A percentile compares a stretch with the other conserved stretches of the same genome.
Conservation (phyloP, 1,140 invertebrate species). For the Bombus pyrosoma region DNA sequence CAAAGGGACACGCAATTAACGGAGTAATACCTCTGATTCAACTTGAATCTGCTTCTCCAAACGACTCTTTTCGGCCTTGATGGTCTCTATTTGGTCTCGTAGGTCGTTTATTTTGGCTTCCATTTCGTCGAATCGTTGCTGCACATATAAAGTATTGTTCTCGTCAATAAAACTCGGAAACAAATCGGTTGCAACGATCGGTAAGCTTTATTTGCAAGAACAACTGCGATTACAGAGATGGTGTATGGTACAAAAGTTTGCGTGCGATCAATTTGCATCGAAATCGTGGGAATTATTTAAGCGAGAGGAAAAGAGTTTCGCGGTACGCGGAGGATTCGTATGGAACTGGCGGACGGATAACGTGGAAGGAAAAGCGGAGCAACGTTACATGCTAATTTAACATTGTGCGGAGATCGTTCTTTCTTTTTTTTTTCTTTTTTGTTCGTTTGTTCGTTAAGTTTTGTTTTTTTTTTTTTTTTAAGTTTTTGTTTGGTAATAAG, state of each 20-base stretch:
- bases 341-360: not conserved
- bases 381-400: constrained; percentile 45
- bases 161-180: constrained; percentile 75
- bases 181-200: constrained; percentile 49
- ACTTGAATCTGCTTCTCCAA: constrained; percentile 77
- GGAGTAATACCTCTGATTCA: constrained; percentile 74
- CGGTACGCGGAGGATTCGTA: not conserved
- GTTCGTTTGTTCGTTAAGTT: not conserved
- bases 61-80: constrained; percentile 77
- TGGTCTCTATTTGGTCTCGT: constrained; percentile 75
- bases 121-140: constrained; percentile 81
- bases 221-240: constrained; percentile 61
- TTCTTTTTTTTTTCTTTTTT: not conserved
- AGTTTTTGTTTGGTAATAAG: not conserved
- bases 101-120: constrained; percentile 80
- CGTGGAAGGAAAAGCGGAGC: not conserved
- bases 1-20: not conserved
- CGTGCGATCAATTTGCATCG: constrained; percentile 28
- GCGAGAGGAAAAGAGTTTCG: not conserved
- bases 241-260: constrained; percentile 29
- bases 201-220: constrained; percentile 70
- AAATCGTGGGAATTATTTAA: constrained; percentile 10
- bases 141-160: constrained; percentile 72
- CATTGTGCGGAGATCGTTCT: not conserved
- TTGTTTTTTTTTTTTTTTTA: not conserved